Base-by-base conservation (phyloP, 2,797 vertebrate species). In the Australoheros facetus region DNA sequence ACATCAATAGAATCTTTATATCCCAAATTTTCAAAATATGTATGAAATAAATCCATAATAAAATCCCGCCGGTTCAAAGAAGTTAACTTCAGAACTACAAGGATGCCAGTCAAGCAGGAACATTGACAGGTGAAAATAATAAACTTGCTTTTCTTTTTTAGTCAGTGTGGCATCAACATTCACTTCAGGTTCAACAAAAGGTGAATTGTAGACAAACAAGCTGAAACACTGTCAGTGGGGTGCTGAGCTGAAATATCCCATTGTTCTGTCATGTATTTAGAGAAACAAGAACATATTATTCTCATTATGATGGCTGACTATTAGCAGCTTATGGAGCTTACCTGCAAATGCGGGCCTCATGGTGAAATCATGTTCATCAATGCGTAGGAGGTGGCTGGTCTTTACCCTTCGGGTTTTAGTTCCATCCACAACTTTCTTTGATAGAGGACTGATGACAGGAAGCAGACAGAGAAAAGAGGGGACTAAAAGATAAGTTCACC, bases 301-400 rank as follows among this genome's bases (percentile, higher is more conserved):
- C 14, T 13, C 4, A 14, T 39, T 16, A 14, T n/a, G 14, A 32
- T 39, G 58, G 6, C 30, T 5, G 23, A 6, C 8, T n/a, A 23
- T 23, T 11, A 53, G 53, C 59, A 4, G 74, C 28, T 60, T 23
- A 4, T 6, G 3, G 34, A 42, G 10, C 69, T 94, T 93, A 98
- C 98, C 98, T 96, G 97, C 98, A 34, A 99, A 99, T 59, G 97
- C 97, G 0, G 98, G 98, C 80, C 98, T 95, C 97, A 99, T 97
- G 88, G 96, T 97, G 91, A 99, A 99, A 89, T 99, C 98, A 0
- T 99, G 98, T 34, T 98, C 96, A 0, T 98, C 96, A 0, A 99
- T 97, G 54, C 95, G 94, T 77, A 99, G 96, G 4, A 98, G 96
- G n/a, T 97, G 97, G 78, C 95, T 96, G 0, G 95, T 96, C 92